phyloP scores from a whole-genome alignment of 2,888 invertebrate genomes.

The Morpho achilles region DNA sequence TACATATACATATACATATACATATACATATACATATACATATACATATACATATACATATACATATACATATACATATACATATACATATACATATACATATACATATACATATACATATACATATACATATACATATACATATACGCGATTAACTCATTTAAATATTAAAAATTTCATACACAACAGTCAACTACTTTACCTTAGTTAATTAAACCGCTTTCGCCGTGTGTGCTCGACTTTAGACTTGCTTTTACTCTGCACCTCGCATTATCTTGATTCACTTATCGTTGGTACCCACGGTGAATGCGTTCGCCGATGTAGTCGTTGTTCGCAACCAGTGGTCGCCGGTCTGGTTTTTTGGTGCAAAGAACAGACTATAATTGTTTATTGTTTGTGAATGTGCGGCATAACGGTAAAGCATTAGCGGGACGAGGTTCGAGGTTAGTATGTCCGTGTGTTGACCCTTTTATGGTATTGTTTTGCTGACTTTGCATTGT shows the following conservation, averaged over 20 bases:
- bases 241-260: constrained; percentile 45
- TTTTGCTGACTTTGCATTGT: constrained; percentile 13
- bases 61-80: no score
- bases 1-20: no score
- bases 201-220: background rate
- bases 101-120: no score
- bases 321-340: constrained; percentile 54
- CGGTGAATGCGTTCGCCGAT: constrained; percentile 27
- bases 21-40: no score
- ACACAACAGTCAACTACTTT: no score
- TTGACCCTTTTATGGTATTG: constrained; percentile 7
- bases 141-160: no score
- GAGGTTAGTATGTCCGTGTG: constrained; percentile 23
- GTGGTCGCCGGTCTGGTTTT: constrained; percentile 49
- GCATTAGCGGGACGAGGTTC: constrained; percentile 22
- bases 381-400: constrained; percentile 25
- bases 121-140: no score
- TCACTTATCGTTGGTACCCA: constrained; percentile 60
- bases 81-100: no score
- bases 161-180: no score
- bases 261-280: constrained; percentile 64
- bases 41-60: no score
- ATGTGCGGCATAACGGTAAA: constrained; percentile 25
- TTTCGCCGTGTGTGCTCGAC: constrained; percentile 34
- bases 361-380: constrained; percentile 13